Evolutionary conservation across 2,888 invertebrate species (phyloP), one percentile per base, ranked within the genome.

Genomic region (Latrodectus hesperus): DNA sequence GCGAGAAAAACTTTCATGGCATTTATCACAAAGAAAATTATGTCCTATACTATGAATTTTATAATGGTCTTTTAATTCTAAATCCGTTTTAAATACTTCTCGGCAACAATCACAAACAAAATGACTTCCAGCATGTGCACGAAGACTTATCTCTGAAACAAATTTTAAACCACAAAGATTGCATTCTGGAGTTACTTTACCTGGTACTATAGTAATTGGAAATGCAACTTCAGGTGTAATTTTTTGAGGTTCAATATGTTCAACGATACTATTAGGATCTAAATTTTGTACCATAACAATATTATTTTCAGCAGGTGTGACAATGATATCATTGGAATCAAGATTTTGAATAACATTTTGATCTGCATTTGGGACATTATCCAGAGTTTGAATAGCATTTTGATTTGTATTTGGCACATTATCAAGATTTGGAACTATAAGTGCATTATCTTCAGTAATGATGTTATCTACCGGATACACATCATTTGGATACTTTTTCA

Each of bases 311-410:
- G 81, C 55, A 60, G 52, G 65, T 8, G 86, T 87, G 10, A 87
- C 72, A 10, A 87, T 87, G 12, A 87, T 87, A 55, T 81, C 86
- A 72, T 87, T 81, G 5, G 86, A 87, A 52, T 87, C 86, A 22
- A 87, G 77, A 72, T 87, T 87, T 67, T 87, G 86, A 73, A 87
- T 87, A 9, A 87, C 86, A 73, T 76, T 87, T 49, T 68, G 86
- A 17, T 87, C 81, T 49, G 53, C 80, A 60, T 87, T 82, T 74
- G 79, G 85, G 11, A 73, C 74, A 60, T 26, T 17, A n/a, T 65
- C 64, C 0, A 22, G n/a, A 51, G 12, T 51, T 17, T 10, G 11
- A 10, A 51, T 17, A 17, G 52, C 67, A 22, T 11, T 52, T 22
- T 67, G 51, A 67, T 53, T 14, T n/a, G 12, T 51, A 16, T 49